A percentile compares a stretch with the other conserved stretches of the same genome.
These are phyloP conservation scores for Oreamnos americanus DNA, from an alignment of 2,113 vertebrate genomes.

Conservation along the genomic window DNA sequence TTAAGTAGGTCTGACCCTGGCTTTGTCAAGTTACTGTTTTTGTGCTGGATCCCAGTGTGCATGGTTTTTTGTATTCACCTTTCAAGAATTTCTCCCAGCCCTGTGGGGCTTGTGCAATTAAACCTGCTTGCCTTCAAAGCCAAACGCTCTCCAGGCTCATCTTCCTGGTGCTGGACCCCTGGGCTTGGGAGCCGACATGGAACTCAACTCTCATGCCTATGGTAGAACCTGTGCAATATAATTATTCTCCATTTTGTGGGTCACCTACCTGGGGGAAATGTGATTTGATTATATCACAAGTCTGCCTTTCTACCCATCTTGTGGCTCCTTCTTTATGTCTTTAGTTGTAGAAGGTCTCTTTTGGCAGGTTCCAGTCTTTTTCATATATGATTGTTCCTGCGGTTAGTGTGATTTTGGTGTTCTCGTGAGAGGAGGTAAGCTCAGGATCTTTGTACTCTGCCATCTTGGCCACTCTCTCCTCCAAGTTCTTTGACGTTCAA, in stretches of 20 bases:
- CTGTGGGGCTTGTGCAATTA: not conserved
- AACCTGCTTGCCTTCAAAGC: not conserved
- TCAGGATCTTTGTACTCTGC: not conserved
- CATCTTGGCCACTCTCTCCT: conserved; percentile 74
- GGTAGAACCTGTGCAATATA: not conserved
- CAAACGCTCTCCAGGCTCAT: not conserved
- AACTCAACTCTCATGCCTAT: not conserved
- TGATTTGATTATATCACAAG: not conserved
- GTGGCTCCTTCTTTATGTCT: not conserved
- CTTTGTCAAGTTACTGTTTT: not conserved
- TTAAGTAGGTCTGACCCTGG: not conserved
- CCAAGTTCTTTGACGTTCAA: conserved; percentile 98
- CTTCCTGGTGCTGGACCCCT: not conserved
- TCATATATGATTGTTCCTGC: not conserved
- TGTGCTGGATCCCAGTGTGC: not conserved
- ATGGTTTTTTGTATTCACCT: not conserved
- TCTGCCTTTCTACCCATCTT: not conserved
- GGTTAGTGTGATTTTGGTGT: not conserved
- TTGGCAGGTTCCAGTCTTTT: not conserved
- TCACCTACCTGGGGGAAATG: not conserved
- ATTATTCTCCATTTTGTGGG: not conserved
- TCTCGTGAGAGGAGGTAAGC: not conserved
- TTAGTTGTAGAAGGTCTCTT: not conserved
- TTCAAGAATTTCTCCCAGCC: not conserved
- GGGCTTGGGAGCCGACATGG: not conserved